Conservation (phyloP, 2,113 vertebrate species). For the Anoura caudifer region DNA sequence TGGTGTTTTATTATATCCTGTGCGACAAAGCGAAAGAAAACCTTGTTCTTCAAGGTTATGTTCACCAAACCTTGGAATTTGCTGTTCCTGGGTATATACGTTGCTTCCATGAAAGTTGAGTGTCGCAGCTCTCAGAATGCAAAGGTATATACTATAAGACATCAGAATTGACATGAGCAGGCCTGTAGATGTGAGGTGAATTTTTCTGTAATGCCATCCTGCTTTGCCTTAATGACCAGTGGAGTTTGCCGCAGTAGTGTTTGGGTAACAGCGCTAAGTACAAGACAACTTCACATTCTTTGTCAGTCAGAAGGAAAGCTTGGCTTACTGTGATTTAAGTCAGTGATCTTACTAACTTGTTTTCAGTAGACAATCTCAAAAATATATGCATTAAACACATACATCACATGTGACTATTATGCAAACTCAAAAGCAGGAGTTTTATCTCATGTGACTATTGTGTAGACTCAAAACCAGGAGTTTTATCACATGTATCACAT, state of each 20-base stretch:
- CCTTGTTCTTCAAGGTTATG: not conserved
- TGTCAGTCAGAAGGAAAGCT: not conserved
- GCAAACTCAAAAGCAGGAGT: not conserved
- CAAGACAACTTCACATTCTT: not conserved
- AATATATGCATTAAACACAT: not conserved
- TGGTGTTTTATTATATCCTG: not conserved
- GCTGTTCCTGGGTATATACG: not conserved
- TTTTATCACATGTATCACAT: not conserved
- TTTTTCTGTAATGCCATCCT: not conserved
- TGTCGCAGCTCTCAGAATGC: not conserved
- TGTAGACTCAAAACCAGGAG: not conserved
- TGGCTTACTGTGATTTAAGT: not conserved
- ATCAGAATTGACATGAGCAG: not conserved
- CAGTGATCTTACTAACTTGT: not conserved
- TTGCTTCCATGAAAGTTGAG: not conserved
- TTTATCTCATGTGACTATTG: not conserved
- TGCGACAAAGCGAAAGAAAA: not conserved
- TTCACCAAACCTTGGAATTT: not conserved
- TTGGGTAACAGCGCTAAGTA: not conserved
- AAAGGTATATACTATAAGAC: not conserved
- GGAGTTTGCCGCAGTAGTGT: not conserved
- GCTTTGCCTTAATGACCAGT: not conserved
- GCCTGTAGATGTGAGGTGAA: not conserved
- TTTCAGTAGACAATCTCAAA: not conserved
- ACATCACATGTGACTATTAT: too few species aligned